Percentiles rank a stretch among this genome's conserved stretches.
phyloP scores from a whole-genome alignment of 1,140 invertebrate genomes.

The Coelopa frigida region DNA sequence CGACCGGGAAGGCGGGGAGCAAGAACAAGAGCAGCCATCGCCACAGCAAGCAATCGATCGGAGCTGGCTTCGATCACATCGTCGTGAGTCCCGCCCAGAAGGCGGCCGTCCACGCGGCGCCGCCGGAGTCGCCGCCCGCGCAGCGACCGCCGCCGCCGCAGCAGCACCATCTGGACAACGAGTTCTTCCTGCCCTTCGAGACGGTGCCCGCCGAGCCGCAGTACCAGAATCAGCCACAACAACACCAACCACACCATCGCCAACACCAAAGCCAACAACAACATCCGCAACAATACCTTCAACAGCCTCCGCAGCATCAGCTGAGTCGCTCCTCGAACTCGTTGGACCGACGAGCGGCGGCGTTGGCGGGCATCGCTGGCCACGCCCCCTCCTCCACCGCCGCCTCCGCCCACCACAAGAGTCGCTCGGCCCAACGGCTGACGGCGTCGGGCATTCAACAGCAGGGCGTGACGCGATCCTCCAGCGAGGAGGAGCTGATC shows the following conservation, averaged over 20 bases:
- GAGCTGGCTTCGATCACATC: constrained; percentile 49
- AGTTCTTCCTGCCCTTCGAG: constrained; percentile 49
- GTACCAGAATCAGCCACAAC: constrained; percentile 33
- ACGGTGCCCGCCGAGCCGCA: constrained; percentile 46
- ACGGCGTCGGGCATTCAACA: constrained; percentile 56
- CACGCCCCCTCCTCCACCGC: constrained; percentile 47
- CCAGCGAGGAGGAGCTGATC: constrained; percentile 62
- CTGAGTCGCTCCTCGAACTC: constrained; percentile 41
- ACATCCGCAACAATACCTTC: constrained; percentile 10
- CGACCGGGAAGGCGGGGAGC: constrained; percentile 24
- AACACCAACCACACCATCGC: not conserved
- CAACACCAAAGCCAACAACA: constrained; percentile 9
- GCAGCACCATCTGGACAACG: constrained; percentile 42
- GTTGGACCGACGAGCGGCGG: constrained; percentile 38
- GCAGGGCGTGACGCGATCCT: no score
- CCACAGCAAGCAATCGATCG: constrained; percentile 44
- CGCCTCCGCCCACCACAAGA: constrained; percentile 12
- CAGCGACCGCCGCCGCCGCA: constrained; percentile 9
- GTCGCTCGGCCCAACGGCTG: constrained; percentile 25
- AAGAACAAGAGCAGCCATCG: constrained; percentile 37
- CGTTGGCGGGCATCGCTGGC: constrained; percentile 51
- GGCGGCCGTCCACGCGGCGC: no score
- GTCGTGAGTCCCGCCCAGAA: constrained; percentile 29
- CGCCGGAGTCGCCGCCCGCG: not conserved
- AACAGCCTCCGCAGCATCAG: constrained; percentile 6